Evolutionary conservation across 2,888 invertebrate species (phyloP), one percentile per base, ranked within the genome.

Genomic region (Odontocolon sp.): DNA sequence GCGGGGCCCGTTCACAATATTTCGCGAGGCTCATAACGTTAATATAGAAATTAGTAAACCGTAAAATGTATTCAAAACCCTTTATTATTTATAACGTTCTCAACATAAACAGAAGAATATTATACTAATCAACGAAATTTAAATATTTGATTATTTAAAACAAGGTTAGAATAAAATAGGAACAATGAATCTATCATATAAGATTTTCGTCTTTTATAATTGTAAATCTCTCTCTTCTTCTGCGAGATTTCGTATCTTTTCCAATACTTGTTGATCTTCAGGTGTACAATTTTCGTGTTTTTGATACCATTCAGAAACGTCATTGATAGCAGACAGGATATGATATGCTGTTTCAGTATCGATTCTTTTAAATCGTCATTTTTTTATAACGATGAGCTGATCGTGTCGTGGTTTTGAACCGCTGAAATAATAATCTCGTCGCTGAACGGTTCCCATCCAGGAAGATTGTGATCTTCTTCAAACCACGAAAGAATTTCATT

Each of bases 361-460:
- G 9, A 31, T 8, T 28, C 28, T 1, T 9, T 31, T 5, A 23
- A 6, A 31, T 52, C 31, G 28, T 1, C 11, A 14, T 26, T 1
- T 50, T 2, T 26, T 4, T 21, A 11, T 9, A 4, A 5, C 6
- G 11, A 6, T 28, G 52, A 14, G 14, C 8, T n/a, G 28, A 28
- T 28, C 9, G 14, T 31, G 31, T 28, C 52, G 28, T 6, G 5
- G 21, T 52, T 28, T 52, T 52, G 31, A 1, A 52, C 52, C 6
- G 52, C n/a, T 14, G 14, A 1, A 52, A 52, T 31, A 0, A 31
- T 52, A 6, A 16, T 28, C 6, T 28, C 52, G 16, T 52, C 52
- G 31, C 52, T 52, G 14, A 52, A 52, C n/a, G 50, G 28, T 52
- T 52, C 50, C 14, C 50, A 52, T 31, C 52, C 52, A 52, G 52